A percentile compares a stretch with the other conserved stretches of the same genome.
These are phyloP conservation scores for Pelmatolapia mariae DNA, from an alignment of 2,113 vertebrate genomes.

Conservation along the genomic window DNA sequence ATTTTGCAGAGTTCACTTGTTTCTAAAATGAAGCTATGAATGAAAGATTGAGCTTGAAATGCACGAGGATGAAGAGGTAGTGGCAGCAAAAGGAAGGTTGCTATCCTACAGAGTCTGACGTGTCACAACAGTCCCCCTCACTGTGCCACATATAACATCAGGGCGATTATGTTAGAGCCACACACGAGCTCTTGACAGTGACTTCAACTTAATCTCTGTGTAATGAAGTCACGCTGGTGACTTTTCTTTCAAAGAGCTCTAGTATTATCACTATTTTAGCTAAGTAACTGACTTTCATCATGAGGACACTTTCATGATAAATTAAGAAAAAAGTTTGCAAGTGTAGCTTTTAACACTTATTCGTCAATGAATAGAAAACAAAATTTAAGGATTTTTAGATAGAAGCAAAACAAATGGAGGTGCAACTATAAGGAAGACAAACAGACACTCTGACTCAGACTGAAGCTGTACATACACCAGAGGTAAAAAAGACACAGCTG, in stretches of 20 bases:
- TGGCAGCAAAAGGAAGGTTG: background rate
- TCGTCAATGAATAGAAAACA: background rate
- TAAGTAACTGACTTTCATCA: background rate
- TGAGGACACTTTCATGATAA: background rate
- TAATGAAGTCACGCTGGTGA: slow-evolving; percentile 39
- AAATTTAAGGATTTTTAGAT: background rate
- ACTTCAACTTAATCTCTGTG: slow-evolving; percentile 34
- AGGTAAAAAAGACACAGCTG: background rate
- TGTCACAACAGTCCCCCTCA: background rate
- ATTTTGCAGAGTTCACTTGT: background rate
- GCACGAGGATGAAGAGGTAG: background rate
- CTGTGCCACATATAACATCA: background rate
- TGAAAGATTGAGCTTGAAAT: background rate
- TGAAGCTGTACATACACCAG: background rate
- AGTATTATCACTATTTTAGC: background rate
- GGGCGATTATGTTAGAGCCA: slow-evolving; percentile 33
- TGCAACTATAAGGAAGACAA: background rate
- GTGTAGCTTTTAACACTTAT: background rate
- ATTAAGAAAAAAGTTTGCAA: background rate
- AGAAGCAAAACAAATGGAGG: background rate
- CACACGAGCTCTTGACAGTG: slow-evolving; percentile 15
- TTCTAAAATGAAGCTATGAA: background rate
- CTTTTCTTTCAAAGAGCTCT: background rate
- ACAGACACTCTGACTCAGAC: background rate
- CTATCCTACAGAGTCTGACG: background rate